Evolutionary conservation across 2,797 vertebrate species (phyloP).

Genomic region (Enteromius treurensis): DNA sequence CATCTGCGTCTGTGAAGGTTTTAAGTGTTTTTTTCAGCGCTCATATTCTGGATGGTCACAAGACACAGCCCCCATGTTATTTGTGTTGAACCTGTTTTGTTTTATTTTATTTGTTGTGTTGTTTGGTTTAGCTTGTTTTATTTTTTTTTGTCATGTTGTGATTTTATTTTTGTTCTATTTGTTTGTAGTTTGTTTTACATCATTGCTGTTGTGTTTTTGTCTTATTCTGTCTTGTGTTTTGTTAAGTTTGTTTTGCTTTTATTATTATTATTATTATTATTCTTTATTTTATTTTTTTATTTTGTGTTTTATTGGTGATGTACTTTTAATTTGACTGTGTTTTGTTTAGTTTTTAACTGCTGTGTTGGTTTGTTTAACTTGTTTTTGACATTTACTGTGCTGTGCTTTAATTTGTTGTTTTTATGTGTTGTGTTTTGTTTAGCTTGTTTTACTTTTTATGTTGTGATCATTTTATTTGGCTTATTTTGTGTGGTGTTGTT

Average conservation of each 20-base stretch:
- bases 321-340: too few relatives aligned
- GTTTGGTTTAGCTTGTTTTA: too few relatives aligned
- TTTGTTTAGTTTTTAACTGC: too few relatives aligned
- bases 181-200: neutral
- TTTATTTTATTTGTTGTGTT: neutral
- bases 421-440: neutral
- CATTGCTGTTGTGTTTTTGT: neutral
- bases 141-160: too few relatives aligned
- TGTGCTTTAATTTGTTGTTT: neutral
- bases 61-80: conserved; percentile 18
- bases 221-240: neutral
- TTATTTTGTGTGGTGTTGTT: neutral
- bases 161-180: neutral
- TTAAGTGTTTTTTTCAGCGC: conserved; percentile 43
- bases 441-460: too few relatives aligned
- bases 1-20: conserved; percentile 24
- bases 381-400: too few relatives aligned
- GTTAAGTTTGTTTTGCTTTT: neutral
- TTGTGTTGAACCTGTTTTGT: neutral
- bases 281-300: too few relatives aligned
- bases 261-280: too few relatives aligned
- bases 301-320: too few relatives aligned
- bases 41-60: conserved; percentile 51
- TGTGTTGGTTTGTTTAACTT: too few relatives aligned
- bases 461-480: neutral